Base-by-base conservation (phyloP, 2,888 invertebrate species). In the Lycia hirtaria region DNA sequence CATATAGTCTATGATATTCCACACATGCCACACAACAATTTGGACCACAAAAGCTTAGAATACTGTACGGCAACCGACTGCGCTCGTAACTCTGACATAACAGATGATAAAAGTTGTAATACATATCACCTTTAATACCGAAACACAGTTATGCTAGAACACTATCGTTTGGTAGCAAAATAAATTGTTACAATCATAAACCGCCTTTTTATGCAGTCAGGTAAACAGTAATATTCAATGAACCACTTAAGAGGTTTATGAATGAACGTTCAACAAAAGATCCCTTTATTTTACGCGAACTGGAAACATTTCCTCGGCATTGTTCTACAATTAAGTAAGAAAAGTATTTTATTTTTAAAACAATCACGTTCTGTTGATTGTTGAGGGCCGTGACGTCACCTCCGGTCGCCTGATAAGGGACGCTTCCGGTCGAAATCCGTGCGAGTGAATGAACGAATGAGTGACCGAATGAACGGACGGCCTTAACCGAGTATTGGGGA, bases 331-430 rank as follows among this genome's bases (percentile, higher is more conserved):
- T 71, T 77, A 77, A 80, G 68, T 73, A 71, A 75, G 79, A 76
- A 76, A 78, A 74, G 73, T 62, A 61, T 74, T 83, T 79, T 89
- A 88, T 90, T 91, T 87, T 87, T 88, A 89, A 78, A 85, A 86
- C 85, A 80, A 82, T 88, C 91, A 91, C 91, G 91, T 90, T 81
- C 84, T 75, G 74, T 76, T 85, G 85, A 85, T 87, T 88, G 83
- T 79, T 73, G 64, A 52, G 74, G 65, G 53, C 64, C 12, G 69
- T 89, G 88, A 87, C 88, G 90, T 91, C 89, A 91, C 79, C 81
- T 88, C 89, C 88, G 85, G 68, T 67, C 73, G 78, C 85, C 81
- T 85, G 90, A 90, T 90, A 91, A 90, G 89, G 87, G 70, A 71
- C 72, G 56, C 86, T 90, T 90, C 91, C 90, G 89, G 85, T 81